These are phyloP conservation scores for Chaetoderma sp. DNA, from an alignment of 2,888 invertebrate species.

Conservation along the genomic window DNA sequence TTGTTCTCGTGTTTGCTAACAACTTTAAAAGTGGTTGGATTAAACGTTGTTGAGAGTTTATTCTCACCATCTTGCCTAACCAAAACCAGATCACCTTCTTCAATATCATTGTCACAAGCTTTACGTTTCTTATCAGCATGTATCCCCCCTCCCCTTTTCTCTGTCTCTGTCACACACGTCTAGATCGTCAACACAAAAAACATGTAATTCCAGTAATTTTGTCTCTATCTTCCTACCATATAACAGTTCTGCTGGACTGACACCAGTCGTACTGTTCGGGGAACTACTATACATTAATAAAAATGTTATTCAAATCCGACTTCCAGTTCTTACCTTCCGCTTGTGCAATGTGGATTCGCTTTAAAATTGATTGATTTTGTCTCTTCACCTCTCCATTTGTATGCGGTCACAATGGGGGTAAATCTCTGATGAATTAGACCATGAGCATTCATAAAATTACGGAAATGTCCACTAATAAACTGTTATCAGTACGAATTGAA, in stretches of 20 bases:
- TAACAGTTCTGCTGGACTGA: slow-evolving; percentile 22
- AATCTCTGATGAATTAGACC: slow-evolving; percentile 4
- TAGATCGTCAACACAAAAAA: not conserved
- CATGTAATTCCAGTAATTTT: slow-evolving; percentile 17
- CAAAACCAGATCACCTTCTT: not conserved
- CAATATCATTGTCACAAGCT: not conserved
- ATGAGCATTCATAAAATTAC: not conserved
- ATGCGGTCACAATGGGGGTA: slow-evolving; percentile 25
- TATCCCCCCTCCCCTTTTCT: slow-evolving; percentile 1
- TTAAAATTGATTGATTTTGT: slow-evolving; percentile 24
- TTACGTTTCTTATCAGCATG: slow-evolving; percentile 18
- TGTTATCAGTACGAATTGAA: slow-evolving; percentile 17
- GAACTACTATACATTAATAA: slow-evolving; percentile 20
- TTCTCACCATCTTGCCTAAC: not conserved
- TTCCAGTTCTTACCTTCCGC: slow-evolving; percentile 19
- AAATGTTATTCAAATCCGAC: slow-evolving; percentile 18
- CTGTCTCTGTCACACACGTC: slow-evolving; percentile 11
- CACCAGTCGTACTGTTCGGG: slow-evolving; percentile 29
- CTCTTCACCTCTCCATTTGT: slow-evolving; percentile 26
- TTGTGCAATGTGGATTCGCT: slow-evolving; percentile 23
- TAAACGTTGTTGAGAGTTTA: not conserved
- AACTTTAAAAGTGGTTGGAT: not conserved
- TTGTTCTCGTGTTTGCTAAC: not conserved
- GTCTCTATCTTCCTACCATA: slow-evolving; percentile 24
- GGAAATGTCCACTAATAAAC: slow-evolving; percentile 9